phyloP scores from a whole-genome alignment of 2,888 invertebrate species.

The Xanthorhoe designata region DNA sequence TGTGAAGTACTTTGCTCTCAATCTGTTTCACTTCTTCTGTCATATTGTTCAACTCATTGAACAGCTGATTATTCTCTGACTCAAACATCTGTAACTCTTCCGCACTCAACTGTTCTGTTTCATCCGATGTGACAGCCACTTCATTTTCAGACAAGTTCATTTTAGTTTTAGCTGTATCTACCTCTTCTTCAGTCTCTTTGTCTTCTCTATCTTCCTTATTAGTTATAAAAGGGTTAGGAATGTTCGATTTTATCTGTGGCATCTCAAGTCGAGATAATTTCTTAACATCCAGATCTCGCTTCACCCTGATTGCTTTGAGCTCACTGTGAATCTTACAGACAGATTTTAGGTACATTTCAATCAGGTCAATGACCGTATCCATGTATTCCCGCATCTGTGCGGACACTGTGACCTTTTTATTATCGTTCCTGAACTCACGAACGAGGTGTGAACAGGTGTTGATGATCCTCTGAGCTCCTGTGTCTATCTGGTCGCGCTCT shows the following conservation, averaged over 20 bases:
- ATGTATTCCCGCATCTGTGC: slow-evolving; percentile 92
- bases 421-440: slow-evolving; percentile 90
- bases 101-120: slow-evolving; percentile 89
- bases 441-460: slow-evolving; percentile 92
- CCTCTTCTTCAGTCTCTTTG: slow-evolving; percentile 51
- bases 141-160: slow-evolving; percentile 76
- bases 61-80: slow-evolving; percentile 94
- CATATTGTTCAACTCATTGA: slow-evolving; percentile 94
- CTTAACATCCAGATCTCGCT: slow-evolving; percentile 93
- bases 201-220: slow-evolving; percentile 62
- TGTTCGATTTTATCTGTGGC: slow-evolving; percentile 60
- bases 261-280: slow-evolving; percentile 90
- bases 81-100: slow-evolving; percentile 98
- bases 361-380: slow-evolving; percentile 89
- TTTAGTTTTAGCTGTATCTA: slow-evolving; percentile 62
- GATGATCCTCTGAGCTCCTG: slow-evolving; percentile 93
- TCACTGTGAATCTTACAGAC: slow-evolving; percentile 96
- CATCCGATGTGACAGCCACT: slow-evolving; percentile 81
- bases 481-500: slow-evolving; percentile 95
- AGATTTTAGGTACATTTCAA: slow-evolving; percentile 92
- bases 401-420: slow-evolving; percentile 77
- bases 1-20: slow-evolving; percentile 96
- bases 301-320: slow-evolving; percentile 94
- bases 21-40: slow-evolving; percentile 96
- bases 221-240: slow-evolving; percentile 66